Evolutionary conservation across 2,113 vertebrate genomes (phyloP), one percentile per base, ranked within the genome.

Genomic region (Fulmarus glacialis): DNA sequence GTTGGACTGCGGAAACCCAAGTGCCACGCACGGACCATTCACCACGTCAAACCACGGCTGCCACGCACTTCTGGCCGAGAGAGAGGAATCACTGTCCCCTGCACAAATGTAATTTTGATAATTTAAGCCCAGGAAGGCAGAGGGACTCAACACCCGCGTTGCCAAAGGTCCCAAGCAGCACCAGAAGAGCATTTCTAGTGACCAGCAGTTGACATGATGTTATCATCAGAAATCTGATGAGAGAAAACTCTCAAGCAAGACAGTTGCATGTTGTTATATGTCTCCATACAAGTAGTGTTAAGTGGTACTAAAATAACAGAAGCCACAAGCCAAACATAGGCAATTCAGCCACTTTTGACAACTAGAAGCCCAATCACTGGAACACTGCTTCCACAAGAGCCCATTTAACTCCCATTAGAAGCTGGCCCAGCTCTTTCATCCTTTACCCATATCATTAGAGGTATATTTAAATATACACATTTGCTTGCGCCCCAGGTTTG

Each of bases 91-190:
- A 0, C 47, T 1, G 13, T 3, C 19, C n/a, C 50, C 56, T 27
- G 9, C 2, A 0, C 50, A n/a, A 12, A 8, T 21, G 27, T 9
- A 4, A 5, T 18, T 34, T 32, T 3, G 52, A 4, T 18, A 15
- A 22, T 16, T 50, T 8, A 21, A 90, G 45, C 20, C 20, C n/a
- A 45, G n/a, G 74, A 55, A 27, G 55, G 75, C 58, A 48, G 34
- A 64, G 43, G 24, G 45, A 48, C 48, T 16, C 36, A 2, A 7
- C 1, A 1, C 34, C 47, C 1, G 1, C 2, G 0, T 0, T 62
- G 50, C 38, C 34, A 19, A 14, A 30, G 32, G 52, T 42, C 29
- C 60, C 1, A 3, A n/a, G 75, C 45, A 52, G 59, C 45, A 64
- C 62, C 3, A 18, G 24, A 15, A 48, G 45, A 38, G 11, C 7